Evolutionary conservation across 2,797 vertebrate genomes (phyloP).

Genomic region (Dryobates pubescens): DNA sequence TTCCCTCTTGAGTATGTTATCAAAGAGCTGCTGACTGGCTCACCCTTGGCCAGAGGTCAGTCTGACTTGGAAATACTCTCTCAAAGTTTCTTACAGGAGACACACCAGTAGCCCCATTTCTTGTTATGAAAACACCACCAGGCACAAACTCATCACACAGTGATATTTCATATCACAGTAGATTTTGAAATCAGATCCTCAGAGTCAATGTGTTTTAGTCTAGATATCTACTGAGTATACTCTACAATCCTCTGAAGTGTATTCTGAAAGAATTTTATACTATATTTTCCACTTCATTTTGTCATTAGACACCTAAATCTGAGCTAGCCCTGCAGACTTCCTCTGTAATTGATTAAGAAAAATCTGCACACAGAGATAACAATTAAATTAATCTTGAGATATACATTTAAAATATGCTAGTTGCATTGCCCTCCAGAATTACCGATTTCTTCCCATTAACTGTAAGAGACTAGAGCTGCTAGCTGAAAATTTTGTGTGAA

Average conservation of each 20-base stretch:
- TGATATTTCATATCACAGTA: not conserved
- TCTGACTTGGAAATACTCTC: not conserved
- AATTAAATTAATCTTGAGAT: not conserved
- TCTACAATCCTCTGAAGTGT: not conserved
- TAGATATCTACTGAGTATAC: not conserved
- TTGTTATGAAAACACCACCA: not conserved
- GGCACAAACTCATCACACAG: not conserved
- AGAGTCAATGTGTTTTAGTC: not conserved
- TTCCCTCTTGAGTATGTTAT: not conserved
- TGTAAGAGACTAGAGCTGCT: not conserved
- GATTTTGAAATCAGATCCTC: not conserved
- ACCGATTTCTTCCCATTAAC: not conserved
- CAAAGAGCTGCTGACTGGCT: not conserved
- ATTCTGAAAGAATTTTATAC: not conserved
- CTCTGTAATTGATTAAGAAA: not conserved
- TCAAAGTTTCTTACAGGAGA: not conserved
- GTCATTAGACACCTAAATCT: not conserved
- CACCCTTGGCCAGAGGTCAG: not conserved
- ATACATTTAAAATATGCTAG: not conserved
- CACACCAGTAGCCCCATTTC: not conserved
- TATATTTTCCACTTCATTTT: not conserved
- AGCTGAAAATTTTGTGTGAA: not conserved
- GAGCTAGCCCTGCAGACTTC: not conserved
- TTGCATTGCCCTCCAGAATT: not conserved
- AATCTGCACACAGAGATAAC: not conserved